Base-by-base conservation (phyloP, 2,113 vertebrate genomes). In the Pygathrix nemaeus region DNA sequence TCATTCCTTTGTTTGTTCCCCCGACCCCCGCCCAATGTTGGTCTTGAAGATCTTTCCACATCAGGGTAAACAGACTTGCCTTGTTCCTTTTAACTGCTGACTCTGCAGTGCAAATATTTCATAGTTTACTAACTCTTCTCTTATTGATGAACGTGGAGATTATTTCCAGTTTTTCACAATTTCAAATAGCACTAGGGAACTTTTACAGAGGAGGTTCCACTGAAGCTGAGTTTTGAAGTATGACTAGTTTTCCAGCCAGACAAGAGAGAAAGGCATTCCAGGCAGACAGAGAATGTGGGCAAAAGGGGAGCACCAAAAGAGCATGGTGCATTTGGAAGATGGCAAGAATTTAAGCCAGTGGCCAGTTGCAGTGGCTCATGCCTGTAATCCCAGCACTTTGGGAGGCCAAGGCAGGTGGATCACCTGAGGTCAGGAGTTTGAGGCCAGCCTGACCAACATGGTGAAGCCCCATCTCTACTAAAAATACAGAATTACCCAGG, bases 161-260 rank as follows among this genome's bases (percentile, higher is more conserved):
- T 75, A 61, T 91, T 61, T 92, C 45, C 73, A 75, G 43, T 50
- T 64, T 79, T 66, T 78, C 40, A 7, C 7, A 27, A 27, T 85
- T 73, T 78, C 48, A 93, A 79, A 91, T 43, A 61, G 40, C 1
- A 12, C 40, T 27, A 35, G 61, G 38, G 70, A 59, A 64, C 52
- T 20, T 76, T 68, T 90, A 35, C 55, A 50, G 35, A 57, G 23
- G 76, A 72, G 35, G 52, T 64, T 27, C 89, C 45, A 1, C 30
- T 23, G 25, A 68, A 35, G 59, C 75, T 80, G 81, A 68, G 73
- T 86, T 92, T 92, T 89, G 81, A 72, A 40, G 79, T 48, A 18
- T 8, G 11, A 30, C 13, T 88, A 93, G 68, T 94, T 70, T 96
- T 80, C 57, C 52, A 80, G 48, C 72, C 38, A 72, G 43, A 90